Conservation (phyloP, 2,797 vertebrate genomes). For the Sebastes oblongus region DNA sequence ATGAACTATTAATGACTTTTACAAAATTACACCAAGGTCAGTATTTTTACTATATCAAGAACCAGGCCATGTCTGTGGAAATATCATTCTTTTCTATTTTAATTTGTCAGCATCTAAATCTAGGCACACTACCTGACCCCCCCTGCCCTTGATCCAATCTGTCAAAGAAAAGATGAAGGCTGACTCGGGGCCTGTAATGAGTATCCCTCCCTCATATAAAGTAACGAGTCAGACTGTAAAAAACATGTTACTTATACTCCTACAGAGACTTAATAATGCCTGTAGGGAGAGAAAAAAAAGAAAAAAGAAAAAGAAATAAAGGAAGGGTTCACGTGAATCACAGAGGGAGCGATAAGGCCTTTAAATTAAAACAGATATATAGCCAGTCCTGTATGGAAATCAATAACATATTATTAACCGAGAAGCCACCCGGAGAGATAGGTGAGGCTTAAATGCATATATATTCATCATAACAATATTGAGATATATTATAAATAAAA, state of each 20-base stretch:
- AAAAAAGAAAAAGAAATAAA: conserved; percentile 66
- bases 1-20: conserved; percentile 58
- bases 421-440: conserved; percentile 76
- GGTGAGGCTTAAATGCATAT: conserved; percentile 83
- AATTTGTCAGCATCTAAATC: conserved; percentile 34
- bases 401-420: conserved; percentile 85
- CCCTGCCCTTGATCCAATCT: conserved; percentile 56
- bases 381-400: conserved; percentile 81
- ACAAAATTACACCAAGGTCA: conserved; percentile 27
- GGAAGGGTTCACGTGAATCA: conserved; percentile 68
- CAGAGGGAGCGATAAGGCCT: conserved; percentile 75
- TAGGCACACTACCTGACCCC: conserved; percentile 21
- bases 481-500: conserved; percentile 82
- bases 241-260: conserved; percentile 63
- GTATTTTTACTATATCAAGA: conserved; percentile 22
- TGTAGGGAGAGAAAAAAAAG: conserved; percentile 34
- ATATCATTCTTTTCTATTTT: conserved; percentile 3
- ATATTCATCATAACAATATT: conserved; percentile 87
- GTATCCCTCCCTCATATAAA: conserved; percentile 59
- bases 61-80: neutral
- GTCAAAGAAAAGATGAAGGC: conserved; percentile 58
- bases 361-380: conserved; percentile 81
- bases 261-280: conserved; percentile 73
- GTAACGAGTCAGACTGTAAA: conserved; percentile 65
- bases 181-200: conserved; percentile 56